Evolutionary conservation across 2,797 vertebrate species (phyloP), one percentile per base, ranked within the genome.

Genomic region (Prunella strophiata): DNA sequence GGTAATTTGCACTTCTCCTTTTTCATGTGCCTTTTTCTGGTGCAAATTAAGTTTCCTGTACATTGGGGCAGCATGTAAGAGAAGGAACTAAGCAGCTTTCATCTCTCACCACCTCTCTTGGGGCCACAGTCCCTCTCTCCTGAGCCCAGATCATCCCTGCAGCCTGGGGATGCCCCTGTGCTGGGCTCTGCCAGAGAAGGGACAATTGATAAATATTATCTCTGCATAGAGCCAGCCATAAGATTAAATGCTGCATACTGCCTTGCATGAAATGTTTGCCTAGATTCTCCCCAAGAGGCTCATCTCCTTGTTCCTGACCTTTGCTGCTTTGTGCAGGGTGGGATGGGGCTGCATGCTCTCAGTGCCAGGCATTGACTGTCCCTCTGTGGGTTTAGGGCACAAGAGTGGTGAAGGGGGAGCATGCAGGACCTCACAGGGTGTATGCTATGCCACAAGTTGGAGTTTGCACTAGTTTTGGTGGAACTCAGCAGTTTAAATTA

Each of bases 141-240:
- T 0, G 2, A 57, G 19, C 13, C 27, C 6, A 21, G 72, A 71
- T 38, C 1, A 3, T 45, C 4, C 22, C 22, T 3, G 1, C 16
- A 66, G 22, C 47, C n/a, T 47, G 67, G 26, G n/a, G 30, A 47
- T 1, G 2, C 3, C 40, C 3, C 2, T 18, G 14, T 58, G 22
- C 20, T 34, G 19, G 51, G 43, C 20, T 89, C 32, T 50, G 38
- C 36, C 0, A 2, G 13, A 65, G 19, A 34, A 82, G 36, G 38
- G 15, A 62, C 23, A 57, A 36, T 29, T 36, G 36, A 36, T 36
- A 36, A 36, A 36, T 36, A 36, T 27, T 63, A 16, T 26, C 23
- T 47, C 7, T 21, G 21, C 0, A 0, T 8, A 42, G 19, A 59
- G n/a, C 36, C 14, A 77, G 16, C 4, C 12, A 10, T 19, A 42